Conservation (phyloP, 2,888 invertebrate genomes). For the Agrochola lota region DNA sequence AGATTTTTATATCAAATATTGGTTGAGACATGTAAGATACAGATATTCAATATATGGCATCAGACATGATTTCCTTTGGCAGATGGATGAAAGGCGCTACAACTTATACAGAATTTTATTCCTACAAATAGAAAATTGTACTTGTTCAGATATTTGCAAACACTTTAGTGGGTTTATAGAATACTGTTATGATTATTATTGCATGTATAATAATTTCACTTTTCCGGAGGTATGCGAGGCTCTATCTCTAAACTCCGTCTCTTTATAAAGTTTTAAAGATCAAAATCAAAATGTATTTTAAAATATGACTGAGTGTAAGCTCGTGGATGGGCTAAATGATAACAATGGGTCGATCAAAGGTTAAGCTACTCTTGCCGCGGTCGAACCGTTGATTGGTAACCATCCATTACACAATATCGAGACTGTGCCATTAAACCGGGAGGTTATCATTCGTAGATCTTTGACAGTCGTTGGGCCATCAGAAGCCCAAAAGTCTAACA, state of each 20-base stretch:
- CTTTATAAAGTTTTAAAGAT: neutral
- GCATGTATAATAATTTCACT: neutral
- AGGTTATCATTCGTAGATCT: too few relatives aligned
- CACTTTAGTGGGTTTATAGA: neutral
- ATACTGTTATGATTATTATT: neutral
- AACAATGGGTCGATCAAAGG: too few relatives aligned
- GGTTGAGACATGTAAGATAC: conserved; percentile 32
- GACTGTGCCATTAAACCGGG: too few relatives aligned
- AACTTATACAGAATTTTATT: conserved; percentile 31
- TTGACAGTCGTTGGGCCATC: too few relatives aligned
- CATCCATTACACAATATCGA: too few relatives aligned
- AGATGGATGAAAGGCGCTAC: conserved; percentile 44
- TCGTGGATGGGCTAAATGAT: too few relatives aligned
- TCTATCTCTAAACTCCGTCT: neutral
- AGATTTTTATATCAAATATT: conserved; percentile 52
- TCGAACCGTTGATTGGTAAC: too few relatives aligned
- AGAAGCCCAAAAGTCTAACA: too few relatives aligned
- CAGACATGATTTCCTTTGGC: conserved; percentile 61
- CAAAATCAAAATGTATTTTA: too few relatives aligned
- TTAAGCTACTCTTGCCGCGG: too few relatives aligned
- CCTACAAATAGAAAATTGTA: conserved; percentile 2
- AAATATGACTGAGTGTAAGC: too few relatives aligned
- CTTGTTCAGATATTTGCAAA: conserved; percentile 8
- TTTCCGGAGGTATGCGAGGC: too few relatives aligned
- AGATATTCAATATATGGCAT: conserved; percentile 62